Evolutionary conservation across 1,140 invertebrate species (phyloP), one percentile per base, ranked within the genome.

Genomic region (Drosophila novamexicana): DNA sequence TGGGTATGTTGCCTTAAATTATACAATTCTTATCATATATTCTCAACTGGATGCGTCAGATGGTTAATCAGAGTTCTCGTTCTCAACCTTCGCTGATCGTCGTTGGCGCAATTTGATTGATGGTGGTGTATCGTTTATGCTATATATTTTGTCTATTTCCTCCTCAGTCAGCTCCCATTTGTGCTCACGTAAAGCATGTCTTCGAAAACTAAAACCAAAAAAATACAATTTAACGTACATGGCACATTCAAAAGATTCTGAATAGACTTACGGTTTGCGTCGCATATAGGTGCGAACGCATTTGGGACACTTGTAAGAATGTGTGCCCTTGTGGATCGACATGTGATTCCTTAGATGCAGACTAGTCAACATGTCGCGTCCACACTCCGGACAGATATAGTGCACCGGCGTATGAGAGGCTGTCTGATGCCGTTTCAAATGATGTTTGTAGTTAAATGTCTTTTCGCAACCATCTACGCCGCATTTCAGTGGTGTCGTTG

Each of bases 381-480:
- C 74, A 57, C 90, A 91, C 42, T 77, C 29, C 1, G 50, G 44
- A 22, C 90, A 91, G 6, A 58, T 53, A 40, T 76, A 71, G 2
- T 61, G 77, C 1, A 67, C 53, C 12, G 56, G 61, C 10, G 66
- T 45, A 53, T 91, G 90, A 0, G 72, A 61, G 0, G 79, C 74
- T 18, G 86, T 91, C 53, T 81, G 79, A 74, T 91, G 90, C 1
- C 90, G 68, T 29, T 86, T 78, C 36, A 91, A 37, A 47, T 91
- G 90, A 59, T 89, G 81, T n/a, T 84, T 77, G 42, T 77, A 91
- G 16, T 64, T 78, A 29, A 91, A 91, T 7, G 72, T 78, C 59
- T 90, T 90, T 0, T 22, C 32, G 53, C 90, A 91, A 7, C 74
- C 80, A 52, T 75, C 54, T 0, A 79, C 8, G 0, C 58, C 63